Evolutionary conservation across 2,113 vertebrate genomes (phyloP).

Genomic region (Rhegmatorhina hoffmannsi): DNA sequence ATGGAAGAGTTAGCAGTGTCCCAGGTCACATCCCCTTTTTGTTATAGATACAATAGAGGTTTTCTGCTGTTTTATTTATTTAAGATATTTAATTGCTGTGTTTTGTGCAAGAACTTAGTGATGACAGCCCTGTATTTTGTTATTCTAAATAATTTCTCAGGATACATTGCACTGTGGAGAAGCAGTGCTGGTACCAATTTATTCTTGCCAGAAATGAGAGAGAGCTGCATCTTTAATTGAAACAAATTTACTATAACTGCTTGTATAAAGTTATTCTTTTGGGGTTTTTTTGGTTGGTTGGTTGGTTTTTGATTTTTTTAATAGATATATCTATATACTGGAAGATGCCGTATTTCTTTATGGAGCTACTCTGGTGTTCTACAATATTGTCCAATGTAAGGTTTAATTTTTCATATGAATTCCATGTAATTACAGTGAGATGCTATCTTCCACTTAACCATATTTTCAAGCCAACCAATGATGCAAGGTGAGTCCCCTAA

Average conservation of each 20-base stretch:
- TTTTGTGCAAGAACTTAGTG: slow-evolving; percentile 81
- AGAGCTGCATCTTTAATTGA: slow-evolving; percentile 75
- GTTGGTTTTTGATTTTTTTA: neutral
- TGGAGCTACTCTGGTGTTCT: slow-evolving; percentile 74
- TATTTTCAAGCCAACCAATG: slow-evolving; percentile 76
- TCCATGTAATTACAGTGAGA: slow-evolving; percentile 72
- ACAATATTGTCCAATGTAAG: slow-evolving; percentile 72
- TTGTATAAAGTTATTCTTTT: slow-evolving; percentile 76
- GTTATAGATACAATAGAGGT: slow-evolving; percentile 68
- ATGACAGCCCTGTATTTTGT: slow-evolving; percentile 79
- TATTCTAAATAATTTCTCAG: slow-evolving; percentile 82
- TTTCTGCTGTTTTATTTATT: slow-evolving; percentile 73
- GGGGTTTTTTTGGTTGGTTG: neutral
- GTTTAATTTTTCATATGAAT: slow-evolving; percentile 74
- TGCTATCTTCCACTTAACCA: slow-evolving; percentile 74
- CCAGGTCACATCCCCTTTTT: slow-evolving; percentile 64
- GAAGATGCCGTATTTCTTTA: slow-evolving; percentile 72
- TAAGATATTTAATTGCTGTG: slow-evolving; percentile 66
- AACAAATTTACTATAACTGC: slow-evolving; percentile 59
- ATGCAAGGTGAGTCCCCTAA: slow-evolving; percentile 71
- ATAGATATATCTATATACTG: slow-evolving; percentile 40
- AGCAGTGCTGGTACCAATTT: slow-evolving; percentile 76
- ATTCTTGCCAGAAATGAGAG: slow-evolving; percentile 80
- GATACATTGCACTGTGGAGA: slow-evolving; percentile 74
- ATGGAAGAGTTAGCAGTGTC: slow-evolving; percentile 73